phyloP scores from a whole-genome alignment of 2,113 vertebrate genomes.

The Petroica traversi region DNA sequence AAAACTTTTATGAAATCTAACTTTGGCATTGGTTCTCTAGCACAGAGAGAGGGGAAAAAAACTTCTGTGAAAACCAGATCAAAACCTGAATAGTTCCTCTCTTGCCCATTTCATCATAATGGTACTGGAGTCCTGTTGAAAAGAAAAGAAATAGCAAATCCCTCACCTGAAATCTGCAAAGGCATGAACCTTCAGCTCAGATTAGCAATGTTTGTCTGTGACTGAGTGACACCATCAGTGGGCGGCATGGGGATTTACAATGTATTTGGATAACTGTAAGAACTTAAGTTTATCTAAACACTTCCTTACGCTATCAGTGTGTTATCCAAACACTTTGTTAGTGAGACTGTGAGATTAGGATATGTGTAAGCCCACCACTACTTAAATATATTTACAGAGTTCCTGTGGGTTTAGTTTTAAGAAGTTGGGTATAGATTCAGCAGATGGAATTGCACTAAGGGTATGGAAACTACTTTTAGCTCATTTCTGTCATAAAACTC shows the following conservation, averaged over 20 bases:
- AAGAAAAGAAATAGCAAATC: background rate
- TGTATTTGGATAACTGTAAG: background rate
- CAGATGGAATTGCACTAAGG: background rate
- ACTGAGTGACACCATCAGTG: background rate
- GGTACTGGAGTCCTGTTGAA: background rate
- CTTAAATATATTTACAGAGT: background rate
- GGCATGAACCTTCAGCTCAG: background rate
- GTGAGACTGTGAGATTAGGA: background rate
- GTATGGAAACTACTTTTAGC: background rate
- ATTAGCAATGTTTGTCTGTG: background rate
- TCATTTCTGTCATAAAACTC: background rate
- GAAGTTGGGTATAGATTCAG: background rate
- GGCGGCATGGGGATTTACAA: background rate
- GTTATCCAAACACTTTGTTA: conserved; percentile 31
- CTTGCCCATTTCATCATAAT: background rate
- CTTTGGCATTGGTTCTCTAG: background rate
- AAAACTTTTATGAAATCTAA: background rate
- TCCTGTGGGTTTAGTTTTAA: background rate
- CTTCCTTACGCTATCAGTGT: conserved; percentile 7
- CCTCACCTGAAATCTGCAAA: background rate
- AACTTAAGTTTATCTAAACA: conserved; percentile 35
- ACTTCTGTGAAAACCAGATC: background rate
- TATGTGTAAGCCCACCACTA: background rate
- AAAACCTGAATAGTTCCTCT: background rate
- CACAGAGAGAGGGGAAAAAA: background rate